Evolutionary conservation across 2,113 vertebrate genomes (phyloP).

Genomic region (Polypterus bichir): DNA sequence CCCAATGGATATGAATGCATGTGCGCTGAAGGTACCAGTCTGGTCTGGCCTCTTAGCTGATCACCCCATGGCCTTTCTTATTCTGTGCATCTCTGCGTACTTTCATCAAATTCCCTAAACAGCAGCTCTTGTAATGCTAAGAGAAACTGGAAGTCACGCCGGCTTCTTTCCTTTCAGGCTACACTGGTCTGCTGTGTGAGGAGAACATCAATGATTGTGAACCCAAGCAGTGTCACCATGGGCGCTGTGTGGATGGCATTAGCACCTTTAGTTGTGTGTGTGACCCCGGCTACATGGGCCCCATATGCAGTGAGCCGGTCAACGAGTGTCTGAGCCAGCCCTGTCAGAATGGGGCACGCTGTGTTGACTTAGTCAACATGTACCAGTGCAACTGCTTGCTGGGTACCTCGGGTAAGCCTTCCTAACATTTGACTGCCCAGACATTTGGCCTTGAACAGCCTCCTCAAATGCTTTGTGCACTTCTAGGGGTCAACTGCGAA

Average conservation of each 20-base stretch:
- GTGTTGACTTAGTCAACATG: conserved; percentile 75
- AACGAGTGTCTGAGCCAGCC: conserved; percentile 80
- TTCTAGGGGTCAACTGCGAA: conserved; percentile 76
- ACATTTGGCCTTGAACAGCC: not conserved
- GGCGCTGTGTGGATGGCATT: conserved; percentile 76
- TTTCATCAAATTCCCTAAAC: no score
- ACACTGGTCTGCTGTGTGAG: conserved; percentile 64
- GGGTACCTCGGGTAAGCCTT: conserved; percentile 62
- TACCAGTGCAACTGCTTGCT: conserved; percentile 77
- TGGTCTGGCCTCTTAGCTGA: no score
- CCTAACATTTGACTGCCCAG: not conserved
- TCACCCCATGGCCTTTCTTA: no score
- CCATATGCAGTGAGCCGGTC: conserved; percentile 79
- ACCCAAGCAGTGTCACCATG: conserved; percentile 79
- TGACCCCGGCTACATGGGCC: conserved; percentile 69
- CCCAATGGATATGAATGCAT: conserved; percentile 87
- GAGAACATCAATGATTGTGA: conserved; percentile 80
- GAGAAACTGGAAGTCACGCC: not conserved
- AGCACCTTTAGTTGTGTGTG: conserved; percentile 76
- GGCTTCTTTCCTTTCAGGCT: conserved; percentile 46
- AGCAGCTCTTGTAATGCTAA: no score
- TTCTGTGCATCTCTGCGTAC: no score
- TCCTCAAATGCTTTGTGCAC: conserved; percentile 5
- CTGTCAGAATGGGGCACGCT: conserved; percentile 76
- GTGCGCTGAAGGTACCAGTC: conserved; percentile 73